A percentile compares a stretch with the other conserved stretches of the same genome.
phyloP scores from a whole-genome alignment of 2,888 invertebrate species.

The Vanessa cardui region DNA sequence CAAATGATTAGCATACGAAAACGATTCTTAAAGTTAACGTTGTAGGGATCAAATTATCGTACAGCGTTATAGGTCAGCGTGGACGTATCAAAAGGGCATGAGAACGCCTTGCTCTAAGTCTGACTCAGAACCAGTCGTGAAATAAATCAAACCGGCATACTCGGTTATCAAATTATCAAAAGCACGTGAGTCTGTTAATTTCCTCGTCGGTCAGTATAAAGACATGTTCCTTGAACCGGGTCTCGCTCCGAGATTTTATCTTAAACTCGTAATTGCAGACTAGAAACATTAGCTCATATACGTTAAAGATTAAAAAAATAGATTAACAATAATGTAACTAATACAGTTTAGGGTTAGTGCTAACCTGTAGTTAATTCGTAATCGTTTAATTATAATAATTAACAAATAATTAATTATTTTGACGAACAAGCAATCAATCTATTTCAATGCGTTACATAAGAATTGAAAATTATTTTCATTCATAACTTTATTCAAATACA shows the following conservation, averaged over 20 bases:
- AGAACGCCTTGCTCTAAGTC: conserved; percentile 52
- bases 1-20: conserved; percentile 6
- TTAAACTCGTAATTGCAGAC: conserved; percentile 66
- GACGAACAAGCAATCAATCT: background rate
- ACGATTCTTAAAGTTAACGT: background rate
- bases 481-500: background rate
- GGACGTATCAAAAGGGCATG: conserved; percentile 60
- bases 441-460: background rate
- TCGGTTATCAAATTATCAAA: conserved; percentile 81
- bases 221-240: conserved; percentile 75
- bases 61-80: conserved; percentile 30
- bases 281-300: conserved; percentile 65
- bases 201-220: conserved; percentile 75
- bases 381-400: background rate
- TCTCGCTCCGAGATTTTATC: conserved; percentile 67
- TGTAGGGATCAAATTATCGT: conserved; percentile 17
- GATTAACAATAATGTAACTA: conserved; percentile 24
- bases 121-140: conserved; percentile 69
- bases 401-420: conserved; percentile 3
- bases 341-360: background rate
- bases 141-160: conserved; percentile 72
- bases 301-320: conserved; percentile 40
- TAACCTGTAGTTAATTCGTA: background rate
- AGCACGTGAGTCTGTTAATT: conserved; percentile 79
- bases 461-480: background rate